A percentile compares a stretch with the other conserved stretches of the same genome.
Evolutionary conservation across 1,140 invertebrate genomes (phyloP).

Genomic region (Brachystomella parvula): DNA sequence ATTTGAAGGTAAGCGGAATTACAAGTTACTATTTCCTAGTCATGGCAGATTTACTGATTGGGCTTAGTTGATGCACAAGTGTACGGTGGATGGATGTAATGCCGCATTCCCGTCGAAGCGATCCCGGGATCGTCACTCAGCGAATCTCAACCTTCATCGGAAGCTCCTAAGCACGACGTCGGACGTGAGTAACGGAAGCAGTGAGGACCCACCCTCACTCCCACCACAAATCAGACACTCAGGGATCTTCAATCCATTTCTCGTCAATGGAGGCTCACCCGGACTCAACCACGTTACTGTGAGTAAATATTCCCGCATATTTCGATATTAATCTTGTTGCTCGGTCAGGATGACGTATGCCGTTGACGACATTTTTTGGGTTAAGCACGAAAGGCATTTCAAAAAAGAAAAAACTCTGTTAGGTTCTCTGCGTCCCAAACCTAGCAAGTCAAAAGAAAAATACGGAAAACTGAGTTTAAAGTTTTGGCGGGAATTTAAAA

Average conservation of each 20-base stretch:
- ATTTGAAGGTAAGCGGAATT: slow-evolving; percentile 58
- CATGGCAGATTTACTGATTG: not conserved
- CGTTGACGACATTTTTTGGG: not conserved
- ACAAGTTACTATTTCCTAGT: not conserved
- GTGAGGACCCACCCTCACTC: slow-evolving; percentile 9
- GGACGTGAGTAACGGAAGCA: slow-evolving; percentile 19
- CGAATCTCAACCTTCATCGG: slow-evolving; percentile 82
- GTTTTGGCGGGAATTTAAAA: too few relatives aligned
- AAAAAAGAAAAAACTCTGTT: too few relatives aligned
- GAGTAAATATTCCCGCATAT: not conserved
- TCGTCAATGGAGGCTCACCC: slow-evolving; percentile 13
- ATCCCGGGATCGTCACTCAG: slow-evolving; percentile 83
- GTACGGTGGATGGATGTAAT: slow-evolving; percentile 91
- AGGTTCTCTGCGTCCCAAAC: too few relatives aligned
- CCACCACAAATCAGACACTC: not conserved
- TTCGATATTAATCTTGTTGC: not conserved
- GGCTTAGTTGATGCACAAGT: slow-evolving; percentile 60
- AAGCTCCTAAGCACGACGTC: slow-evolving; percentile 69
- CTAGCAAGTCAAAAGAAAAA: too few relatives aligned
- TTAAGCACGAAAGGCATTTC: not conserved
- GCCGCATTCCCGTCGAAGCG: slow-evolving; percentile 91
- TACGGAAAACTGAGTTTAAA: too few relatives aligned
- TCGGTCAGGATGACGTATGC: too few relatives aligned
- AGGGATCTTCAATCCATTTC: slow-evolving; percentile 18
- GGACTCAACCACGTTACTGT: slow-evolving; percentile 1